These are phyloP conservation scores for Drosophila virilis DNA, from an alignment of 1,140 invertebrate genomes.

Conservation along the genomic window DNA sequence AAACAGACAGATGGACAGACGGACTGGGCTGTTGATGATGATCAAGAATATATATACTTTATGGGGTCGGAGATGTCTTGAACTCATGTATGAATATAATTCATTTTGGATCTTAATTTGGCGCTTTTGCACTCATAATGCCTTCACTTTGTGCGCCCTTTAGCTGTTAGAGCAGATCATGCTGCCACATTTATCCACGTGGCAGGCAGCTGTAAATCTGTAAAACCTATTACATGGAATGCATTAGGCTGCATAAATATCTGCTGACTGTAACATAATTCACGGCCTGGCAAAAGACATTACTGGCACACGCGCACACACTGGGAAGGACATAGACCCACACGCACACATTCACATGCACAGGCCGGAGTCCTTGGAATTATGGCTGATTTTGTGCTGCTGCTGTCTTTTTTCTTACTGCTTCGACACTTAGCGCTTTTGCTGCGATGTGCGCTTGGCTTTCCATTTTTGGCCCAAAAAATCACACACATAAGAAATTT, in stretches of 20 bases:
- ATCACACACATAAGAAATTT: slow-evolving; percentile 31
- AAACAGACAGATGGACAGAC: too few species aligned
- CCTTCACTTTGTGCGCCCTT: not conserved
- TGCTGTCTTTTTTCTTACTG: slow-evolving; percentile 24
- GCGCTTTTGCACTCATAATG: not conserved
- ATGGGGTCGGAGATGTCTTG: too few species aligned
- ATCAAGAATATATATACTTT: too few species aligned
- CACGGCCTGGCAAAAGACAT: slow-evolving; percentile 40
- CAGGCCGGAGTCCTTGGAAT: slow-evolving; percentile 23
- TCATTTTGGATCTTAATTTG: not conserved
- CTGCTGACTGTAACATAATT: slow-evolving; percentile 52
- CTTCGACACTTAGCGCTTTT: slow-evolving; percentile 47
- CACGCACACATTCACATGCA: not conserved
- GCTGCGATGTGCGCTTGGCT: slow-evolving; percentile 42
- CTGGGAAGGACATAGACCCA: not conserved
- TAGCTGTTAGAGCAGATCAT: not conserved
- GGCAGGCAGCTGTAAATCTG: slow-evolving; percentile 17
- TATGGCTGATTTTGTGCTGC: slow-evolving; percentile 24
- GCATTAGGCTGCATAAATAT: slow-evolving; percentile 55
- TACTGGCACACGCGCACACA: slow-evolving; percentile 29
- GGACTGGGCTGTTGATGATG: too few species aligned
- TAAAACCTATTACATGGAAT: slow-evolving; percentile 38
- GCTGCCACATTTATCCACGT: not conserved
- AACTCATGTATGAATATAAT: not conserved
- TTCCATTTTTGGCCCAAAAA: slow-evolving; percentile 28